phyloP scores from a whole-genome alignment of 2,113 vertebrate genomes.

The Dasyurus viverrinus region DNA sequence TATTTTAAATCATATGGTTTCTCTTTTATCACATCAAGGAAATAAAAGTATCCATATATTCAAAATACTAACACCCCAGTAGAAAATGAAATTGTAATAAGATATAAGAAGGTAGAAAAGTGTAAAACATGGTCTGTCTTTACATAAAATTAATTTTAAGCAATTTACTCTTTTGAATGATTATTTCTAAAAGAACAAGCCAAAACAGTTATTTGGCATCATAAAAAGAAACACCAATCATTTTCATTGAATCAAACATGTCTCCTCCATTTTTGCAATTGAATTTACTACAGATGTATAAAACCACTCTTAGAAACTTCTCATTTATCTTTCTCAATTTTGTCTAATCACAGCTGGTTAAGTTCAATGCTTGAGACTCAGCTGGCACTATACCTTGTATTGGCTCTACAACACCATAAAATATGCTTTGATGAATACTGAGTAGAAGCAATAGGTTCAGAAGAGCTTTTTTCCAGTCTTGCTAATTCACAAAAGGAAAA shows the following conservation, averaged over 20 bases:
- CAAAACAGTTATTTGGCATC: background rate
- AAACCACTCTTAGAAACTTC: background rate
- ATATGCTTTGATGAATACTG: slow-evolving; percentile 3
- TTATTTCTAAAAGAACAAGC: background rate
- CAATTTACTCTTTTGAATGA: background rate
- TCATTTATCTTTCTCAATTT: slow-evolving; percentile 9
- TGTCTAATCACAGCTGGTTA: background rate
- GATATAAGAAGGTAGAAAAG: background rate
- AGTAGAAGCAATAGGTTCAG: slow-evolving; percentile 5
- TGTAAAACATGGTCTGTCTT: background rate
- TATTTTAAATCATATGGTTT: background rate
- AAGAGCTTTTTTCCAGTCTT: background rate
- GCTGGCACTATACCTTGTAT: background rate
- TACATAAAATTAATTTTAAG: background rate
- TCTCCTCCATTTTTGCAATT: slow-evolving; percentile 19
- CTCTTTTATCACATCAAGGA: background rate
- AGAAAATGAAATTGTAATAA: background rate
- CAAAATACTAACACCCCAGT: background rate
- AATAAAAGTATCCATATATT: background rate
- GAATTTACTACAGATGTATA: background rate
- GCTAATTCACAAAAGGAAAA: background rate
- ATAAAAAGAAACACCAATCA: background rate
- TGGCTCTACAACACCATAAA: slow-evolving; percentile 8
- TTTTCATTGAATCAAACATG: background rate
- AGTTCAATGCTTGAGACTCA: background rate